Evolutionary conservation across 2,888 invertebrate genomes (phyloP).

Genomic region (Habroteleia sp.): DNA sequence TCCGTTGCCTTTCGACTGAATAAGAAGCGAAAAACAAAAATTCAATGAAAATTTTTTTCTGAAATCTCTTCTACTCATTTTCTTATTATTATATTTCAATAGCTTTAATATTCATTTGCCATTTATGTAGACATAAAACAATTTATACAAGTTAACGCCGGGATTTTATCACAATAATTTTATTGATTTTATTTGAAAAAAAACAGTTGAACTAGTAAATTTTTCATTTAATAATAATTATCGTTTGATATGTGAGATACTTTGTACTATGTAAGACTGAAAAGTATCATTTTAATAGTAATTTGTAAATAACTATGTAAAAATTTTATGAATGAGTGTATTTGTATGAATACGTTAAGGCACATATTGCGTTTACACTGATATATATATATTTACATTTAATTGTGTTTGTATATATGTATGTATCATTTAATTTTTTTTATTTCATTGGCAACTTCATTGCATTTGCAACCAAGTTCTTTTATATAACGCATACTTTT

Average conservation of each 20-base stretch:
- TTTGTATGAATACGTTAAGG: constrained; percentile 28
- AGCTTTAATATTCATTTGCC: constrained; percentile 8
- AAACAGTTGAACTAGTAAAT: no score
- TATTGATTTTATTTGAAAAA: no score
- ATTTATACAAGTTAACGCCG: constrained; percentile 1
- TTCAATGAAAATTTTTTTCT: constrained; percentile 31
- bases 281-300: constrained; percentile 73
- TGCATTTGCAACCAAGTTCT: constrained; percentile 10
- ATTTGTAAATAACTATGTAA: constrained; percentile 74
- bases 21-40: constrained; percentile 71
- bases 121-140: constrained; percentile 39
- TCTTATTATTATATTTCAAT: constrained; percentile 26
- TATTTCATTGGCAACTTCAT: constrained; percentile 32
- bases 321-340: constrained; percentile 54
- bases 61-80: constrained; percentile 16
- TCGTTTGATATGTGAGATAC: constrained; percentile 66
- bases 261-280: constrained; percentile 79
- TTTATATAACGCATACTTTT: constrained; percentile 19
- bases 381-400: constrained; percentile 20
- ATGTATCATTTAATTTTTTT: constrained; percentile 26
- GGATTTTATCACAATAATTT: not conserved
- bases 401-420: constrained; percentile 14
- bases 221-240: no score
- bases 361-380: constrained; percentile 46
- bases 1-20: constrained; percentile 51